These are phyloP conservation scores for Halocynthia aurantium DNA, from an alignment of 23 tunicate species.

Conservation along the genomic window DNA sequence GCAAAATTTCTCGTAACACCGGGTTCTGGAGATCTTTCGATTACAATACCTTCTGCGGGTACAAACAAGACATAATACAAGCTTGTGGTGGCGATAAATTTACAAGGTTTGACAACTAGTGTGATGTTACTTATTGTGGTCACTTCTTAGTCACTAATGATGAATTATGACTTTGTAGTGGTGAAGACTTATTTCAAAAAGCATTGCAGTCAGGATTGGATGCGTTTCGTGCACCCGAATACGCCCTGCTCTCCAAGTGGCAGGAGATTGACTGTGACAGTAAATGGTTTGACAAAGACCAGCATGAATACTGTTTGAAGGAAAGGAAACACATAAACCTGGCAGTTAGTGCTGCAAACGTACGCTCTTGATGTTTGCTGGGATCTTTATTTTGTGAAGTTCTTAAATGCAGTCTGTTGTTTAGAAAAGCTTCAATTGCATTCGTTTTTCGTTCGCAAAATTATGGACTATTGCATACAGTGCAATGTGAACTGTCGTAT, in stretches of 20 bases:
- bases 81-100: slow-evolving; percentile 80
- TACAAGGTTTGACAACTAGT: slow-evolving; percentile 38
- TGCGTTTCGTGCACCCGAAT: slow-evolving; percentile 90
- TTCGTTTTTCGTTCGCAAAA: too few species aligned
- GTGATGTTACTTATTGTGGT: background rate
- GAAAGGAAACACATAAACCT: slow-evolving; percentile 37
- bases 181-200: slow-evolving; percentile 55
- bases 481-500: too few species aligned
- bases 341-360: slow-evolving; percentile 7
- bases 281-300: slow-evolving; percentile 24
- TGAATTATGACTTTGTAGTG: slow-evolving; percentile 29
- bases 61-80: slow-evolving; percentile 68
- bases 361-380: too few species aligned
- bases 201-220: slow-evolving; percentile 71
- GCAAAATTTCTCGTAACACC: slow-evolving; percentile 23
- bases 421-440: too few species aligned
- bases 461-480: too few species aligned
- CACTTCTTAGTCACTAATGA: background rate
- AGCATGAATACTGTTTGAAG: slow-evolving; percentile 40
- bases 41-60: slow-evolving; percentile 64
- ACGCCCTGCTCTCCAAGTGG: slow-evolving; percentile 56
- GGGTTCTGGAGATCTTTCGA: slow-evolving; percentile 87
- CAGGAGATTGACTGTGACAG: slow-evolving; percentile 48
- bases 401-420: too few species aligned
- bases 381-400: too few species aligned